Conservation (phyloP, 2,113 vertebrate species). For the Anolis sagrei region DNA sequence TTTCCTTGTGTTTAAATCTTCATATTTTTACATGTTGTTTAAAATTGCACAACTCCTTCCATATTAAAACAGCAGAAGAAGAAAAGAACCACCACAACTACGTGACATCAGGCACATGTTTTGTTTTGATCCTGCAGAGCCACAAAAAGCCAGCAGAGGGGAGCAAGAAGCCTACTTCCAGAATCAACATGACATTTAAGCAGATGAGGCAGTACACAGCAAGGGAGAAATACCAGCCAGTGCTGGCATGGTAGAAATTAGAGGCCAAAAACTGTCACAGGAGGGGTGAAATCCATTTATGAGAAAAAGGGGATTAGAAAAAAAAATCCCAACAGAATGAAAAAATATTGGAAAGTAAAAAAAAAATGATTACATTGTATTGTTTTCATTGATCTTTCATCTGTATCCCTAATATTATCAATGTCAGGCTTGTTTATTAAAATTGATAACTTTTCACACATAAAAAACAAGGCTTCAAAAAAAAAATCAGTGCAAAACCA, state of each 20-base stretch:
- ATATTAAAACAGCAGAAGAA: background rate
- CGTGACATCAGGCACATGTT: slow-evolving; percentile 40
- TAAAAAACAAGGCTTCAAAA: too few relatives aligned
- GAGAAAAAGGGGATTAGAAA: background rate
- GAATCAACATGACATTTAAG: slow-evolving; percentile 58
- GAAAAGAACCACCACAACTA: background rate
- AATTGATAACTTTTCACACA: background rate
- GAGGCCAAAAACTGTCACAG: slow-evolving; percentile 19
- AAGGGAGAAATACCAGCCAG: background rate
- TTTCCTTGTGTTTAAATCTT: background rate
- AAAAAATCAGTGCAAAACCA: background rate
- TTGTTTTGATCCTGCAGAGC: slow-evolving; percentile 68
- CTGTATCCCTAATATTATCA: background rate
- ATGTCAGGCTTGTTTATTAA: background rate
- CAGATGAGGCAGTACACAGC: slow-evolving; percentile 60
- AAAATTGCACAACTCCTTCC: slow-evolving; percentile 21
- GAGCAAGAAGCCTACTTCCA: slow-evolving; percentile 65
- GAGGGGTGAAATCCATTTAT: slow-evolving; percentile 42
- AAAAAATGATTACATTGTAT: background rate
- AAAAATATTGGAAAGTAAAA: background rate
- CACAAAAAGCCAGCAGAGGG: slow-evolving; percentile 67
- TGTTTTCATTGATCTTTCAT: background rate
- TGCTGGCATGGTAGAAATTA: background rate
- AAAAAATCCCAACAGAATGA: background rate
- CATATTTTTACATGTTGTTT: slow-evolving; percentile 12